Base-by-base conservation (phyloP, 1,140 invertebrate species). In the Meloidogyne hapla region DNA sequence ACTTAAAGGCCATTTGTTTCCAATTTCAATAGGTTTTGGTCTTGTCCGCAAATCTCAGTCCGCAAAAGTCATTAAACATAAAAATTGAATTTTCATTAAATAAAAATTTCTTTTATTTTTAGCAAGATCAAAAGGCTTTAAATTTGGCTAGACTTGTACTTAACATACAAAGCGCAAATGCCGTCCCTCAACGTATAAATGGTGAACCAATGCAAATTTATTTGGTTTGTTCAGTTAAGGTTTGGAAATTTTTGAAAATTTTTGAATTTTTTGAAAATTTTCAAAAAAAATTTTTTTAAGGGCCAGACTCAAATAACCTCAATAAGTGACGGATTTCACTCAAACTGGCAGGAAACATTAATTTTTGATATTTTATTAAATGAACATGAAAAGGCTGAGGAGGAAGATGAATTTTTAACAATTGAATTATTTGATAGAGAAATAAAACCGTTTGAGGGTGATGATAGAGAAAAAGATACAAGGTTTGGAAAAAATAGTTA, bases 321-420 rank as follows among this genome's bases (percentile, higher is more conserved):
- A 21, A 45, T 56, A 26, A 83, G 82, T 2, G 68, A 79, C 12
- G 81, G 81, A 0, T 25, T 69, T 18, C 70, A 77, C 15, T 74
- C 81, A 2, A 82, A 82, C 56, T 82, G 81, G 81, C 81, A 82
- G 15, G 73, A 82, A 62, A 82, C 81, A 4, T 23, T 82, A 15
- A 71, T 69, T 61, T 42, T 84, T 42, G 82, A 84, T 18, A 18
- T 69, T 28, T 26, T 33, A 18, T 25, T 42, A 26, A 25, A 62
- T 23, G 25, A 3, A n/a, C n/a, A n/a, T n/a, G n/a, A n/a, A n/a
- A n/a, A n/a, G n/a, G n/a, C n/a, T 10, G 68, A 69, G 0, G 56
- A 48, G 13, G 67, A 28, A 12, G 63, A 74, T 26, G 63, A 74
- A 38, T 42, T 23, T 23, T 70, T 82, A 1, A 68, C 74, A 66